Evolutionary conservation across 2,888 invertebrate genomes (phyloP).

Genomic region (Drosophila antonietae): DNA sequence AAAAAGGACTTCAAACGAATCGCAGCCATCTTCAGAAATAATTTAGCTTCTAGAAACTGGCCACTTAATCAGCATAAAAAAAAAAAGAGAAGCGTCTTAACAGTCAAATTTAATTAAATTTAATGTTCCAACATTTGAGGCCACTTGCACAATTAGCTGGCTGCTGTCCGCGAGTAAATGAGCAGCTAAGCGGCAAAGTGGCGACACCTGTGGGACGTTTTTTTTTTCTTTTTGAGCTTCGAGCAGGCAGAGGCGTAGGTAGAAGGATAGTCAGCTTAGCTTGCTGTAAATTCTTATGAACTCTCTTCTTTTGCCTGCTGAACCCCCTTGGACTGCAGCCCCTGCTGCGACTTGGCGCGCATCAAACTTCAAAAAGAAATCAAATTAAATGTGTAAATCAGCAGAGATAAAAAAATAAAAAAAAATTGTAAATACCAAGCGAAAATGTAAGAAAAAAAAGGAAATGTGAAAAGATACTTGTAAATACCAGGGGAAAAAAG

Average conservation of each 20-base stretch:
- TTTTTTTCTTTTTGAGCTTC: conserved; percentile 16
- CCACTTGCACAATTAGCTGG: conserved; percentile 72
- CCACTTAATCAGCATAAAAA: conserved; percentile 78
- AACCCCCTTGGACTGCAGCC: conserved; percentile 23
- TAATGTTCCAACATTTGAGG: conserved; percentile 61
- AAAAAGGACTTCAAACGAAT: conserved; percentile 64
- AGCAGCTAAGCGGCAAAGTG: conserved; percentile 70
- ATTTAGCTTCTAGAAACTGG: conserved; percentile 41
- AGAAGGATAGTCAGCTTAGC: not conserved
- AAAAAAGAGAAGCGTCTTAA: conserved; percentile 47
- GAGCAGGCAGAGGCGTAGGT: not conserved
- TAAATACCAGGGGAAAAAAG: conserved; percentile 66
- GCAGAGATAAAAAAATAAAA: conserved; percentile 59
- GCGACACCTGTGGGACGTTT: conserved; percentile 72
- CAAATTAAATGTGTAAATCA: conserved; percentile 77
- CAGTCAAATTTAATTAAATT: conserved; percentile 72
- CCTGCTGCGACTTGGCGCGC: conserved; percentile 42
- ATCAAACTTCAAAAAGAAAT: conserved; percentile 78
- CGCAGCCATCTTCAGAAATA: conserved; percentile 23
- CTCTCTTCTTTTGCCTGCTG: not conserved
- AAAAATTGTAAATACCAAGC: conserved; percentile 35
- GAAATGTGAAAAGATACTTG: conserved; percentile 62
- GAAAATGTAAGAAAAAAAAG: conserved; percentile 22
- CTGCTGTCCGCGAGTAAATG: conserved; percentile 54
- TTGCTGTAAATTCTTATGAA: too few relatives aligned